Evolutionary conservation across 1,140 invertebrate species (phyloP), one percentile per base, ranked within the genome.

Genomic region (Tetramorium alpestre): DNA sequence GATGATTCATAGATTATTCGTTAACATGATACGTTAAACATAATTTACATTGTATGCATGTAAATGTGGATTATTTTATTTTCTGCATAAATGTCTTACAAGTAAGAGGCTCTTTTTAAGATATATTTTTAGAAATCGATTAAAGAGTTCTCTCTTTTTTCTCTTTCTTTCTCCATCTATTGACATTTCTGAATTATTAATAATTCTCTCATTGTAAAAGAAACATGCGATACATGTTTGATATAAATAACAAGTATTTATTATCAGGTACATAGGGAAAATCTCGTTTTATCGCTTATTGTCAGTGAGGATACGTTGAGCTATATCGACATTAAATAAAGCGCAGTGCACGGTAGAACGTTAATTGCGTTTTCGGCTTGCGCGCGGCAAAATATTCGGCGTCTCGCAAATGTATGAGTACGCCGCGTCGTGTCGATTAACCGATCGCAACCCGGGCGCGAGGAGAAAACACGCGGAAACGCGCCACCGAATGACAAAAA

Each of bases 291-390:
- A 25, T 44, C 62, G 22, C 13, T 47, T 7, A 44, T 51, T 33
- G 11, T 22, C 49, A 60, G 58, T 62, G 54, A 87, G 70, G 69
- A 86, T 73, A 49, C 22, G 11, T 78, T 10, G 10, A 18, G 41
- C 41, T 58, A 18, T 11, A n/a, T 51, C 28, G 38, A 13, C 10
- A 25, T 38, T 60, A 65, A 75, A 75, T 47, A 67, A 60, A 60
- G 33, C 60, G 16, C 18, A 33, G 70, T 10, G 33, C n/a, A 47
- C 56, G 25, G n/a, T 18, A 51, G 51, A 62, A 38, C 75, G 16
- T 44, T 81, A 89, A 89, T 89, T 89, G 76, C 38, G 60, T 89
- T 89, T 80, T n/a, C 54, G 86, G 67, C 73, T 75, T 75, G 25
- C 47, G 38, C 47, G 38, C 22, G 60, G 58, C 60, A 69, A 89